These are phyloP conservation scores for Phyllotreta striolata DNA, from an alignment of 2,888 invertebrate species.

Conservation along the genomic window DNA sequence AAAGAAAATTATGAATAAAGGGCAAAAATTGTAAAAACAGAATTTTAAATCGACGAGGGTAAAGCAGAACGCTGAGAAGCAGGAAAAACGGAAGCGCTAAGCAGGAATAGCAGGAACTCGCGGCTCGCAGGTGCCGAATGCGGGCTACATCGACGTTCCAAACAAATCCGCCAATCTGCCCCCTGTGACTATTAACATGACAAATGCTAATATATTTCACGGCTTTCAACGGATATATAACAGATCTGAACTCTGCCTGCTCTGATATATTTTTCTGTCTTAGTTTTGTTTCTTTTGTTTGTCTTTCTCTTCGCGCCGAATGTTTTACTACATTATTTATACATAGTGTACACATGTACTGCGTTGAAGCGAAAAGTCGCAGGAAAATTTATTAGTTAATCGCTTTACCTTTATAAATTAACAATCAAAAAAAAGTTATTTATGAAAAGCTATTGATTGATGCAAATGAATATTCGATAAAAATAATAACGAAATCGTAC, in stretches of 20 bases:
- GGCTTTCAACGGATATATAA: constrained; percentile 58
- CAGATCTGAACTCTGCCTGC: constrained; percentile 53
- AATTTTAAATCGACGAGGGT: too few relatives aligned
- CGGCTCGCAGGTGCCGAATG: constrained; percentile 55
- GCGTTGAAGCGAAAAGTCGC: too few relatives aligned
- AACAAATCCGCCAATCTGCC: constrained; percentile 60
- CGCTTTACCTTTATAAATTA: too few relatives aligned
- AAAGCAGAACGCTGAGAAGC: background rate
- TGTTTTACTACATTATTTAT: constrained; percentile 47
- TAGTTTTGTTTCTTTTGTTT: constrained; percentile 50
- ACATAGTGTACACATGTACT: background rate
- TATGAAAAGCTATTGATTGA: too few relatives aligned
- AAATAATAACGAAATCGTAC: too few relatives aligned
- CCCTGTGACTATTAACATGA: constrained; percentile 62
- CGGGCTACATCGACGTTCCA: constrained; percentile 52
- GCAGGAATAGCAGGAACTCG: constrained; percentile 11
- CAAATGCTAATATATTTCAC: constrained; percentile 63
- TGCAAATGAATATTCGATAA: too few relatives aligned
- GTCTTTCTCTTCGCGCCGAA: constrained; percentile 46
- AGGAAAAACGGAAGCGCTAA: background rate
- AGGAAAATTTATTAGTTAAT: too few relatives aligned
- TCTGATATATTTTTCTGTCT: constrained; percentile 57
- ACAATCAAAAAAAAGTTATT: too few relatives aligned
- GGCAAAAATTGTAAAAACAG: too few relatives aligned
- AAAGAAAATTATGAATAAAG: too few relatives aligned